Conservation (phyloP, 2,888 invertebrate genomes). For the Oligia strigilis region DNA sequence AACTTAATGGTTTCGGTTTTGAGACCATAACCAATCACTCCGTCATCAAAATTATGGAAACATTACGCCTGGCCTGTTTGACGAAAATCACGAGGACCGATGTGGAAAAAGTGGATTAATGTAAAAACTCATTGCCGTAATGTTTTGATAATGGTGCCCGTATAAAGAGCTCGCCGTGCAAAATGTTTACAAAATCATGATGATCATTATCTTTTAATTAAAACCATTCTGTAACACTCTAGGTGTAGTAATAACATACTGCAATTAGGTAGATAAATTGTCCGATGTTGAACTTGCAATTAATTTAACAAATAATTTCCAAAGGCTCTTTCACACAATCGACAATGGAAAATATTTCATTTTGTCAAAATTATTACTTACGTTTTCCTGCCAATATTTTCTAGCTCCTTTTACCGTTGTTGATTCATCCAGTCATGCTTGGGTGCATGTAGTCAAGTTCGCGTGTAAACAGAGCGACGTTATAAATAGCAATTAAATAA, state of each 20-base stretch:
- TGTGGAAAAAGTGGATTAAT: slow-evolving; percentile 66
- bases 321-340: slow-evolving; percentile 4
- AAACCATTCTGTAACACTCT: slow-evolving; percentile 51
- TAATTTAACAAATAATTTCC: slow-evolving; percentile 39
- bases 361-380: slow-evolving; percentile 1
- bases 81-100: slow-evolving; percentile 59
- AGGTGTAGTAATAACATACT: slow-evolving; percentile 50
- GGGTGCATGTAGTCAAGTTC: slow-evolving; percentile 59
- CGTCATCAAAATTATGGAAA: slow-evolving; percentile 85
- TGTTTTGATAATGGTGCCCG: slow-evolving; percentile 58
- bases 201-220: slow-evolving; percentile 68
- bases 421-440: slow-evolving; percentile 43
- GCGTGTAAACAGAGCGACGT: slow-evolving; percentile 75
- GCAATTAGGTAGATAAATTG: slow-evolving; percentile 38
- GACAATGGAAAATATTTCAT: slow-evolving; percentile 13
- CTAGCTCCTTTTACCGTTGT: slow-evolving; percentile 9
- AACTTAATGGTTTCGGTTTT: slow-evolving; percentile 85
- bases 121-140: slow-evolving; percentile 51
- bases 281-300: slow-evolving; percentile 42
- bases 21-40: slow-evolving; percentile 85
- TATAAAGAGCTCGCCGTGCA: slow-evolving; percentile 45
- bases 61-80: slow-evolving; percentile 73
- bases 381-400: slow-evolving; percentile 2
- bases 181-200: slow-evolving; percentile 62
- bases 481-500: slow-evolving; percentile 86